Evolutionary conservation across 2,797 vertebrate genomes (phyloP).

Genomic region (Glossophaga mutica): DNA sequence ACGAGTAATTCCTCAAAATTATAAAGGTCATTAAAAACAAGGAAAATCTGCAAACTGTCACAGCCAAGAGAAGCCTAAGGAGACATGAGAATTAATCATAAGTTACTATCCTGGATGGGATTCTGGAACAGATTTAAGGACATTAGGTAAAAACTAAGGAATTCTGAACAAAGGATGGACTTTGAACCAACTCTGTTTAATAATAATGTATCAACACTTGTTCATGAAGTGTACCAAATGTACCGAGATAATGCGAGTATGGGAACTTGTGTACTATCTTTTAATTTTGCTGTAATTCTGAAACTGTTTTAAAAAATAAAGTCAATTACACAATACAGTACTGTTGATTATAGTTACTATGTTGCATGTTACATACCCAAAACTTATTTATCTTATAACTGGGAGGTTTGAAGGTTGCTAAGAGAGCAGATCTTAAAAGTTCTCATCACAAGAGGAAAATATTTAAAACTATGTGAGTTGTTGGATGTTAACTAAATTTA

Average conservation of each 20-base stretch:
- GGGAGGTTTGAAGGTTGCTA: background rate
- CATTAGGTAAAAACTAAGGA: background rate
- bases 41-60: background rate
- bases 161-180: background rate
- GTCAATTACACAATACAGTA: background rate
- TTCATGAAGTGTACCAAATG: background rate
- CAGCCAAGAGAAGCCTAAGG: background rate
- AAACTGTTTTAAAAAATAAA: background rate
- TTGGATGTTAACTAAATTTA: background rate
- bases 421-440: background rate
- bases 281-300: background rate
- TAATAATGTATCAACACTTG: background rate
- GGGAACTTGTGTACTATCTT: background rate
- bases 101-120: background rate
- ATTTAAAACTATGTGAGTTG: background rate
- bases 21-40: conserved; percentile 17
- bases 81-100: background rate
- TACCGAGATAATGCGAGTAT: background rate
- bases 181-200: background rate
- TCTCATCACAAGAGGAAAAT: background rate
- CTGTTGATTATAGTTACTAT: background rate
- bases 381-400: background rate
- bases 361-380: background rate
- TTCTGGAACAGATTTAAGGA: background rate
- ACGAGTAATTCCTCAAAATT: conserved; percentile 15